Conservation (phyloP, 2,113 vertebrate genomes). For the Pelecanus crispus region DNA sequence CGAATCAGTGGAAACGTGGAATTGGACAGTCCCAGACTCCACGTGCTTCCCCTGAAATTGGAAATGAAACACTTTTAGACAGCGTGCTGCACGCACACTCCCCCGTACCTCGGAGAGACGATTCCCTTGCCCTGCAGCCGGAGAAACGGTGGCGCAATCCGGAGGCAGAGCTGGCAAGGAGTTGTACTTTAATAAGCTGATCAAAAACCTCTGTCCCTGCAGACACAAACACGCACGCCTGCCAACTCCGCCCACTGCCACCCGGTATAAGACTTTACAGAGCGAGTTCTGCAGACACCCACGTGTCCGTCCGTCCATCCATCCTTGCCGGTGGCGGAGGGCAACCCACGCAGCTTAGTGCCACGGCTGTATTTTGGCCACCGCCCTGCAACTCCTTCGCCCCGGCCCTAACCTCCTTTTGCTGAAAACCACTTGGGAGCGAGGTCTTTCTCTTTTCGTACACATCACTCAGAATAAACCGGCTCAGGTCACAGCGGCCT, state of each 20-base stretch:
- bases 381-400: neutral
- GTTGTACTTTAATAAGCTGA: neutral
- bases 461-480: neutral
- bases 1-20: conserved; percentile 69
- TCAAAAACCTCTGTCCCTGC: neutral
- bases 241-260: neutral
- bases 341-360: neutral
- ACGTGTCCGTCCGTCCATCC: neutral
- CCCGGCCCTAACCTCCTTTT: neutral
- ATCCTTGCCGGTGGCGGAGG: neutral
- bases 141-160: accelerated
- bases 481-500: neutral
- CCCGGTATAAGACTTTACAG: neutral
- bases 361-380: neutral
- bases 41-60: conserved; percentile 64
- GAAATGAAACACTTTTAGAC: neutral
- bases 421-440: neutral
- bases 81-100: neutral
- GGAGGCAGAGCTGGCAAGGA: neutral
- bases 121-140: accelerated
- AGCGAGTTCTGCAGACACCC: neutral
- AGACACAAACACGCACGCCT: neutral
- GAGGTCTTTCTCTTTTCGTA: accelerated
- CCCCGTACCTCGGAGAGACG: accelerated
- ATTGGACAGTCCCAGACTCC: conserved; percentile 76